Conservation (phyloP, 2,113 vertebrate genomes). For the Pitta sordida region DNA sequence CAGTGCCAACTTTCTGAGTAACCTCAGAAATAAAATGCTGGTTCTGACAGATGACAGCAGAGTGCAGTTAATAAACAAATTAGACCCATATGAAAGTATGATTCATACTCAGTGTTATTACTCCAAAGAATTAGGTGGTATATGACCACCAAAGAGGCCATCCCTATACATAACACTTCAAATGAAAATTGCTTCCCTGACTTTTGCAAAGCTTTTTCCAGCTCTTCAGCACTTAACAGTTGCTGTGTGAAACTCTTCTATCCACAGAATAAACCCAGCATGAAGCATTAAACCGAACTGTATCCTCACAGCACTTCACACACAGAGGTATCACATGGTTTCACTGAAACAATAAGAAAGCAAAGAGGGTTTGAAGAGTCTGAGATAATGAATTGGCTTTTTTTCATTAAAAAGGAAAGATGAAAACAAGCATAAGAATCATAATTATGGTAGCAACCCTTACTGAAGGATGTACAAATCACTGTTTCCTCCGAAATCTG, state of each 20-base stretch:
- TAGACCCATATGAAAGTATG: not conserved
- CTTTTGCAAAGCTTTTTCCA: not conserved
- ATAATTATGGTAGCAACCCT: not conserved
- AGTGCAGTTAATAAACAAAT: constrained; percentile 4
- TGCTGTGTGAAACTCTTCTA: not conserved
- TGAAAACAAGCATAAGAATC: not conserved
- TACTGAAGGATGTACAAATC: not conserved
- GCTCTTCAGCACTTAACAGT: not conserved
- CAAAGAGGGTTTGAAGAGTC: not conserved
- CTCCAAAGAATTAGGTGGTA: not conserved
- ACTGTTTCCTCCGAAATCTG: not conserved
- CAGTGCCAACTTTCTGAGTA: constrained; percentile 16
- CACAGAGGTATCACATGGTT: not conserved
- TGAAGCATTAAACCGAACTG: not conserved
- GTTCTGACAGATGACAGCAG: constrained; percentile 12
- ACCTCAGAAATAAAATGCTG: not conserved
- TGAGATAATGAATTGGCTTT: not conserved
- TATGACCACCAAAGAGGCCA: not conserved
- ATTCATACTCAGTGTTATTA: not conserved
- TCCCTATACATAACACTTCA: not conserved
- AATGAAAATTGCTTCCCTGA: not conserved
- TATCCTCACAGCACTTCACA: not conserved
- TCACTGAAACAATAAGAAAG: not conserved
- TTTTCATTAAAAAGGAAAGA: not conserved
- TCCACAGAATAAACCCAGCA: not conserved